Evolutionary conservation across 2,888 invertebrate genomes (phyloP), one percentile per base, ranked within the genome.

Genomic region (Atethmia centrago): DNA sequence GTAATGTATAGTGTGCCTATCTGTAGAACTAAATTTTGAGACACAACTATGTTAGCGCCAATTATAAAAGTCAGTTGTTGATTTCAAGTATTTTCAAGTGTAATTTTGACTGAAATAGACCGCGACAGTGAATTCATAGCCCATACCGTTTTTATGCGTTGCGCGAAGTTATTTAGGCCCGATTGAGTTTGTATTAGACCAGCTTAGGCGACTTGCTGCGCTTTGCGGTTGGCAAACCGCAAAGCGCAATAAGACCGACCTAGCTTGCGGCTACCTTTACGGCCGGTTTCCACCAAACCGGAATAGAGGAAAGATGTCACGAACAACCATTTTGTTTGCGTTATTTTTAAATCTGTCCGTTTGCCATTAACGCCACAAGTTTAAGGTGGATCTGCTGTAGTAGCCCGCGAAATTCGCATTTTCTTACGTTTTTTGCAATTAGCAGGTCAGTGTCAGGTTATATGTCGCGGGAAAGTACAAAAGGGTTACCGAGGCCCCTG

Each of bases 1-100:
- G n/a, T 12, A 53, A 68, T 67, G 68, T 82, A 49, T 36, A 82
- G 78, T 79, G 78, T 78, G 82, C 78, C 77, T 78, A 62, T 68
- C 45, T 0, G 12, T 76, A 28, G 4, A 47, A 14, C 28, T 19
- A 45, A 77, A 77, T 75, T 81, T 77, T 31, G 59, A 75, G 81
- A 25, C 81, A 61, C 64, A 53, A 45, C 74, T 59, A 36, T 59
- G 14, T 25, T 59, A 53, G 21, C 7, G 76, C 64, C 81, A 77
- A 77, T 80, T 58, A 36, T 7, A 28, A 14, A 14, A 21, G 25
- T 36, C 5, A 3, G 3, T 42, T 3, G 3, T 28, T 16, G 4
- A 47, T 71, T 40, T 25, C 3, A 56, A 45, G 49, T 59, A 51
- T 59, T 71, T 40, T 25, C 3, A 56, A 45, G 49, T 59, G 58